These are phyloP conservation scores for Agrotis clavis DNA, from an alignment of 2,888 invertebrate species.

Conservation along the genomic window DNA sequence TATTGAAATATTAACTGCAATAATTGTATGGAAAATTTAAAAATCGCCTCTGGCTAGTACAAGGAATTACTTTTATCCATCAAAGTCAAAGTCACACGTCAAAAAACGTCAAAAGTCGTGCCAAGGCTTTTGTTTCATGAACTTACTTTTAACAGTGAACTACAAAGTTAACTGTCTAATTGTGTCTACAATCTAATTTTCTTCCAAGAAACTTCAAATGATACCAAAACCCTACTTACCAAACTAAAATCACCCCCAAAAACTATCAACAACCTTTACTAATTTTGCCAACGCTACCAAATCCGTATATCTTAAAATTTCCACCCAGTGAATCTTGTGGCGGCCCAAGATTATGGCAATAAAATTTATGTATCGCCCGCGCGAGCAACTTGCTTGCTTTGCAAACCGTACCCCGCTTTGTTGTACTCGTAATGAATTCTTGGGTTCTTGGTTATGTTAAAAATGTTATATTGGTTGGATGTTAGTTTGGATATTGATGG, in stretches of 20 bases:
- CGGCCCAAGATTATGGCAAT: conserved; percentile 86
- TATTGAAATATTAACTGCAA: too few species aligned
- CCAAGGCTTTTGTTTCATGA: too few species aligned
- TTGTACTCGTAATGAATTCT: conserved; percentile 61
- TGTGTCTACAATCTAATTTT: too few species aligned
- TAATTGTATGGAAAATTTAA: too few species aligned
- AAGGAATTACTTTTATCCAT: too few species aligned
- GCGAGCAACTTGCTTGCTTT: conserved; percentile 68
- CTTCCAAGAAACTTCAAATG: too few species aligned
- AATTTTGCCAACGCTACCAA: conserved; percentile 77
- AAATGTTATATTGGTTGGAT: conserved; percentile 51
- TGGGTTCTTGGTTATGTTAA: conserved; percentile 47
- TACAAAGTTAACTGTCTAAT: too few species aligned
- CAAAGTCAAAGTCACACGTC: too few species aligned
- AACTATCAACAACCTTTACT: conserved; percentile 4
- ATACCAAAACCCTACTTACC: too few species aligned
- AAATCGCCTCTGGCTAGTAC: too few species aligned
- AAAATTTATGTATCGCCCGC: conserved; percentile 88
- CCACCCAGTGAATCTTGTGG: conserved; percentile 90
- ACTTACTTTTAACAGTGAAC: too few species aligned
- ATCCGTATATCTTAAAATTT: conserved; percentile 91
- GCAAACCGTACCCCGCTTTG: conserved; percentile 58
- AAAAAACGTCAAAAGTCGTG: too few species aligned
- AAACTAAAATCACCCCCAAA: neutral
- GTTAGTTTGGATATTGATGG: conserved; percentile 23